phyloP scores from a whole-genome alignment of 2,113 vertebrate species.

The Falcunculus frontatus region DNA sequence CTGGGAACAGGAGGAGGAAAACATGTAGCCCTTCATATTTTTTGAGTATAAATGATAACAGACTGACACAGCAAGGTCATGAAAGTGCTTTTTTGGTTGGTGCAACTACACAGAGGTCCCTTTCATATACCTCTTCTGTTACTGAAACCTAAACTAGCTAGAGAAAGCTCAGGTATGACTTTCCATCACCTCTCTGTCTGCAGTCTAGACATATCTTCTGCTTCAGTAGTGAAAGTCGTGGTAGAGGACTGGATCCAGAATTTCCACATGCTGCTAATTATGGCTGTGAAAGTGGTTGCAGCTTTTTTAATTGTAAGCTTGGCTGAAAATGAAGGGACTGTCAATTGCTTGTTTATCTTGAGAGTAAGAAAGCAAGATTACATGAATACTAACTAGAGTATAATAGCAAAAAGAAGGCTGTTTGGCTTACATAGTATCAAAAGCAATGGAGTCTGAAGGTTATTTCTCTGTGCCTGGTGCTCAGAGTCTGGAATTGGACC shows the following conservation, averaged over 20 bases:
- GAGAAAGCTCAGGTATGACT: neutral
- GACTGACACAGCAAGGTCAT: neutral
- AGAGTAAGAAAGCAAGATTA: neutral
- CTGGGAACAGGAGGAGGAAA: neutral
- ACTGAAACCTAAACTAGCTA: neutral
- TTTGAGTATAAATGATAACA: neutral
- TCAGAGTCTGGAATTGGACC: neutral
- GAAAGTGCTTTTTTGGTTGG: neutral
- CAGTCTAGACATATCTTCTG: neutral
- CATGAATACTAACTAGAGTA: neutral
- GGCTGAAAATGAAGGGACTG: neutral
- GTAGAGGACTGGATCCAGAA: neutral
- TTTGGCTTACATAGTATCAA: neutral
- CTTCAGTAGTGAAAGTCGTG: neutral
- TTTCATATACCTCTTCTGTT: neutral
- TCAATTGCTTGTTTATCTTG: constrained; percentile 20
- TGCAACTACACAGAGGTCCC: neutral
- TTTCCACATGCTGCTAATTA: neutral
- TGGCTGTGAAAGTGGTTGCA: neutral
- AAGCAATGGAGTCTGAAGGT: neutral
- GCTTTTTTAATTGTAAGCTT: neutral
- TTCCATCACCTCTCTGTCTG: neutral
- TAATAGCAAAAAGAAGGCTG: neutral
- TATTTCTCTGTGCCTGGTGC: neutral
- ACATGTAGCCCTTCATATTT: neutral